Evolutionary conservation across 1,140 invertebrate genomes (phyloP).

Genomic region (Cyphomyrmex costatus): DNA sequence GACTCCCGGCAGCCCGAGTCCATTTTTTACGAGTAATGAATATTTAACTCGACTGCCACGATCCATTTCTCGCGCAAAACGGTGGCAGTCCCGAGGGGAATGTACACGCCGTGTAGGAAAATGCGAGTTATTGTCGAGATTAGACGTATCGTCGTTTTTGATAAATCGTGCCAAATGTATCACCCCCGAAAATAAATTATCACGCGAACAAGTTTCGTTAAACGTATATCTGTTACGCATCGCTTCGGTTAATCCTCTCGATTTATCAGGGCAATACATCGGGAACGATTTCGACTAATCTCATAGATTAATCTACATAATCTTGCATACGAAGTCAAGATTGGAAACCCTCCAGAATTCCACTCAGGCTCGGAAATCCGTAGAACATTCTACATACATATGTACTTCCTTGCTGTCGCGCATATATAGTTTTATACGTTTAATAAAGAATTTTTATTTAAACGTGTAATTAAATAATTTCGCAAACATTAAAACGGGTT

Average conservation of each 20-base stretch:
- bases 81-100: background rate
- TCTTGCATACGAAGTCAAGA: background rate
- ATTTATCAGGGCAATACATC: constrained; percentile 49
- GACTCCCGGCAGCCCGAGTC: background rate
- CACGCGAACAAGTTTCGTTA: background rate
- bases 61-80: constrained; percentile 18
- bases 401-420: background rate
- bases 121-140: constrained; percentile 33
- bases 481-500: background rate
- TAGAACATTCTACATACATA: background rate
- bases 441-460: background rate
- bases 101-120: background rate
- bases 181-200: background rate
- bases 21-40: constrained; percentile 46
- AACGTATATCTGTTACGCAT: constrained; percentile 32
- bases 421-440: background rate
- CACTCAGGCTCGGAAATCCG: background rate
- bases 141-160: constrained; percentile 15
- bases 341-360: background rate
- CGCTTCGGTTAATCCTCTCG: constrained; percentile 7
- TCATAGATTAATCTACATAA: constrained; percentile 33
- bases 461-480: background rate
- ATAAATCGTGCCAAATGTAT: constrained; percentile 18
- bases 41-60: constrained; percentile 43
- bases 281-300: constrained; percentile 34